These are phyloP conservation scores for Exocentrus adspersus DNA, from an alignment of 2,888 invertebrate genomes.

Conservation along the genomic window DNA sequence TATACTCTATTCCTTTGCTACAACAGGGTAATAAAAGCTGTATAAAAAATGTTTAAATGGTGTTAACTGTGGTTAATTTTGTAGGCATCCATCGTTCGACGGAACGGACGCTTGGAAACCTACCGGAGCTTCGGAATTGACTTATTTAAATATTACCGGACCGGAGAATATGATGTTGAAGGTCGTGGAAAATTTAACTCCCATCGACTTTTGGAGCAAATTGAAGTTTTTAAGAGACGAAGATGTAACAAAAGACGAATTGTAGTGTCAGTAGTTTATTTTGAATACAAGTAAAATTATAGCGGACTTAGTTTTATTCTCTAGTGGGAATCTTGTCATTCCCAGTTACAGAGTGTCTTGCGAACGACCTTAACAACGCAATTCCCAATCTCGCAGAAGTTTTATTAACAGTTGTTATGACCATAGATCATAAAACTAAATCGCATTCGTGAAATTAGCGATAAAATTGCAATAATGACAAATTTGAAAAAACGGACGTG, in stretches of 20 bases:
- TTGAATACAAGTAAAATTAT: no score
- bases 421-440: no score
- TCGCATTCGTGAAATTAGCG: no score
- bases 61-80: not conserved
- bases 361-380: no score
- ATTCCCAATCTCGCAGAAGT: no score
- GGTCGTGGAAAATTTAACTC: constrained; percentile 32
- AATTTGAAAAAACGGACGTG: no score
- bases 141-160: constrained; percentile 39
- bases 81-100: constrained; percentile 41
- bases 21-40: not conserved
- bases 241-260: constrained; percentile 5
- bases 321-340: no score
- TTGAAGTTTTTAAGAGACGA: not conserved
- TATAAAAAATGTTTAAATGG: not conserved
- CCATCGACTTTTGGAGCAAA: constrained; percentile 42
- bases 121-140: constrained; percentile 29
- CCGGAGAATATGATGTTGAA: constrained; percentile 40
- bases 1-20: constrained; percentile 4
- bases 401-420: no score
- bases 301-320: no score
- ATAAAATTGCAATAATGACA: no score
- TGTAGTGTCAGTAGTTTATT: no score
- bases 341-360: no score
- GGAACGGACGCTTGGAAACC: constrained; percentile 40